A percentile compares a stretch with the other conserved stretches of the same genome.
Conservation (phyloP, 2,113 vertebrate species). For the Haplochromis burtoni region DNA sequence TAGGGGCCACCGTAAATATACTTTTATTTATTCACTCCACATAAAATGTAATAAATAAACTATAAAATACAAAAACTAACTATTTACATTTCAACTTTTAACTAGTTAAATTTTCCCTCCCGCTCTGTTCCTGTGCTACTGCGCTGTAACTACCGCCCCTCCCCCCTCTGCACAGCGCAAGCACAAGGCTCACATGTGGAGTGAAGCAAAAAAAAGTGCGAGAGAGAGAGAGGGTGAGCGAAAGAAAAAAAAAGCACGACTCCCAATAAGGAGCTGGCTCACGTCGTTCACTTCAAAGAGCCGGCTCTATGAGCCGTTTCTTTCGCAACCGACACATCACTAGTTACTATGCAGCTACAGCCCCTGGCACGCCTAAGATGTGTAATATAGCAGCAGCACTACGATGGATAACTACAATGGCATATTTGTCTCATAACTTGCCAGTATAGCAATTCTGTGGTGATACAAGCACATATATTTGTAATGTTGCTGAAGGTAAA, state of each 20-base stretch:
- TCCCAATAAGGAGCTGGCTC: too few relatives aligned
- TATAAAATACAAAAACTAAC: not conserved
- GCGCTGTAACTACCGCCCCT: not conserved
- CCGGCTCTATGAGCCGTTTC: accelerated
- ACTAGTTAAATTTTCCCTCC: not conserved
- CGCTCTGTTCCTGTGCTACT: not conserved
- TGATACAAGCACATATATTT: not conserved
- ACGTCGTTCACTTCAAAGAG: too few relatives aligned
- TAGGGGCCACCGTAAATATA: not conserved
- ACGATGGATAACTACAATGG: not conserved
- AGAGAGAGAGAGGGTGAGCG: too few relatives aligned
- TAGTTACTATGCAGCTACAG: too few relatives aligned
- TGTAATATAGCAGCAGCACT: not conserved
- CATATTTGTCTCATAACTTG: not conserved
- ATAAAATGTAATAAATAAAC: not conserved
- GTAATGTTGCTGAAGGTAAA: not conserved
- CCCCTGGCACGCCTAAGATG: not conserved
- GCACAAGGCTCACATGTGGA: too few relatives aligned
- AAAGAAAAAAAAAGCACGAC: too few relatives aligned
- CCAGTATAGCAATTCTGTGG: not conserved
- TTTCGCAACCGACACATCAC: too few relatives aligned
- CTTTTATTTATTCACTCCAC: not conserved
- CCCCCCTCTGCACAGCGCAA: too few relatives aligned
- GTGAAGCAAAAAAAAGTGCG: too few relatives aligned
- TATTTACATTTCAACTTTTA: not conserved